Conservation (phyloP, 2,113 vertebrate genomes). For the Phaethornis superciliosus region DNA sequence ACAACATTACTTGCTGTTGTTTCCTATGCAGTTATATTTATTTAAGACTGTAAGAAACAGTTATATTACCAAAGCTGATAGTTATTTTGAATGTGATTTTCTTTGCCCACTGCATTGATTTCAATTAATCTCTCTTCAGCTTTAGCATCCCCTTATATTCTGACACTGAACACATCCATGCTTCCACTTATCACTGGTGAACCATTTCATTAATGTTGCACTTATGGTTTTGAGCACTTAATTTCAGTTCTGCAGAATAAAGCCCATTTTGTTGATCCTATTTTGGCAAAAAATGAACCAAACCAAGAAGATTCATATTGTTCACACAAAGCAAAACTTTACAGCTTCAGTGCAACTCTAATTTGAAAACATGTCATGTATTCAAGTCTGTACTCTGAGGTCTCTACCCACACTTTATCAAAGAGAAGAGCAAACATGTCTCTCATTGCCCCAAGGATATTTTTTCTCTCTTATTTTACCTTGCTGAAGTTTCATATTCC, state of each 20-base stretch:
- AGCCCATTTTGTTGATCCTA: not conserved
- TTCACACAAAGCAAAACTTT: not conserved
- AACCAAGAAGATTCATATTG: not conserved
- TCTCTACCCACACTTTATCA: not conserved
- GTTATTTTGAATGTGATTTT: not conserved
- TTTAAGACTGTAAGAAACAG: not conserved
- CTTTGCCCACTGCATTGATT: not conserved
- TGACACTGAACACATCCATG: rapidly evolving
- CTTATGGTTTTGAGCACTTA: not conserved
- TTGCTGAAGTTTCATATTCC: not conserved
- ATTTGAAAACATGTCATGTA: not conserved
- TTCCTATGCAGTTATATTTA: not conserved
- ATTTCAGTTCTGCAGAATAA: not conserved
- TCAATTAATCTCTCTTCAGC: not conserved
- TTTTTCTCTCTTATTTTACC: not conserved
- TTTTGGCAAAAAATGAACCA: not conserved
- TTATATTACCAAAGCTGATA: not conserved
- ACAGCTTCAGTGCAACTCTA: not conserved
- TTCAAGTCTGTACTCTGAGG: not conserved
- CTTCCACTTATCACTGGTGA: rapidly evolving
- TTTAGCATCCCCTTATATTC: not conserved
- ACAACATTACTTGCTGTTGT: not conserved
- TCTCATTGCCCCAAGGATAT: not conserved
- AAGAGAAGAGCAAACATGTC: not conserved
- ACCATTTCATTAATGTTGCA: not conserved